Percentiles rank a stretch among this genome's conserved stretches.
Evolutionary conservation across 2,797 vertebrate genomes (phyloP).

Genomic region (Gymnothorax javanicus): DNA sequence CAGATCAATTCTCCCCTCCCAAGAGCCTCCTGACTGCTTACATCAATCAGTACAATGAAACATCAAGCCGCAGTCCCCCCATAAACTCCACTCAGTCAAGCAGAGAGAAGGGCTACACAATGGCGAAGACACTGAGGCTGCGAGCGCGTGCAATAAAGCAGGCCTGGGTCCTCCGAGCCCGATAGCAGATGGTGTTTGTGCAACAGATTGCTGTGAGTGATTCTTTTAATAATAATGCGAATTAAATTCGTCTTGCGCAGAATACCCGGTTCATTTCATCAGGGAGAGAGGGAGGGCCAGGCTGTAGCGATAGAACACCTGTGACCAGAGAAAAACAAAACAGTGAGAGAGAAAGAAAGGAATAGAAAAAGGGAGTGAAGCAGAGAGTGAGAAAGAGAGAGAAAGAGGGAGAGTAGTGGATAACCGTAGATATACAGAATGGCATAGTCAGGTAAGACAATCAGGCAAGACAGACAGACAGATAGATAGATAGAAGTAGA

Average conservation of each 20-base stretch:
- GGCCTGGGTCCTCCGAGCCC: constrained; percentile 55
- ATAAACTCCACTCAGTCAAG: constrained; percentile 15
- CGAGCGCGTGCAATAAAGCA: constrained; percentile 58
- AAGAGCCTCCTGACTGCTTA: neutral
- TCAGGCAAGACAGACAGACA: neutral
- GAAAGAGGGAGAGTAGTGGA: neutral
- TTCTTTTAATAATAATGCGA: constrained; percentile 52
- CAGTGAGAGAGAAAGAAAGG: neutral
- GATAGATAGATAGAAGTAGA: neutral
- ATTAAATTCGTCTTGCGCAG: constrained; percentile 51
- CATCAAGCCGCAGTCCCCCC: constrained; percentile 2
- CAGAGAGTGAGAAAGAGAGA: constrained; percentile 8
- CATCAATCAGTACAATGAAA: constrained; percentile 16
- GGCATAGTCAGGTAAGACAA: no score
- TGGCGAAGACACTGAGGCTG: constrained; percentile 66
- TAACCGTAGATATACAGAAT: no score
- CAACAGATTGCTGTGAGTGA: constrained; percentile 49
- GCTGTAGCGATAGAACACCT: constrained; percentile 44
- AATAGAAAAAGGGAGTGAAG: neutral
- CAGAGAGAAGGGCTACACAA: constrained; percentile 56
- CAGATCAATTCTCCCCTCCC: neutral
- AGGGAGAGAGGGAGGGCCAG: constrained; percentile 41
- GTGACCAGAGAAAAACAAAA: constrained; percentile 34
- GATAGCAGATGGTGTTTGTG: constrained; percentile 55
- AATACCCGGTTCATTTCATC: constrained; percentile 40